Evolutionary conservation across 2,797 vertebrate species (phyloP).

Genomic region (Hephaestus fuliginosus): DNA sequence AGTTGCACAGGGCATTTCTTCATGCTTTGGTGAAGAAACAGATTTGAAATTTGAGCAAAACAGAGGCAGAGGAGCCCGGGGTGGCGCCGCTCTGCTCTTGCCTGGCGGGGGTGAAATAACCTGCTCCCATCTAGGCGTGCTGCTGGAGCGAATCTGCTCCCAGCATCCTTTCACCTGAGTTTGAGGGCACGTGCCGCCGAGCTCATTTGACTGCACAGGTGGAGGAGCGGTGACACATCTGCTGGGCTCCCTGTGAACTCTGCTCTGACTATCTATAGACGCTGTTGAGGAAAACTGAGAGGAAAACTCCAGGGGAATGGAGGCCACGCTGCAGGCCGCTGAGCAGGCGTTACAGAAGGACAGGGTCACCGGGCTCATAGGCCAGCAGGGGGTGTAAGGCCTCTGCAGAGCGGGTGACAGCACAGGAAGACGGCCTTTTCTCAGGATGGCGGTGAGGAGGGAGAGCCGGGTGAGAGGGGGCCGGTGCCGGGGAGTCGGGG

Average conservation of each 20-base stretch:
- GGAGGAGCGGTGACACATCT: slow-evolving; percentile 47
- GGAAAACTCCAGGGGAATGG: slow-evolving; percentile 78
- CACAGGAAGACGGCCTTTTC: slow-evolving; percentile 88
- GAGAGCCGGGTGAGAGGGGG: slow-evolving; percentile 91
- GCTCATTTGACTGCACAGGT: slow-evolving; percentile 28
- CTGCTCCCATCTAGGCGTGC: slow-evolving; percentile 41
- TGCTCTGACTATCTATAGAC: slow-evolving; percentile 61
- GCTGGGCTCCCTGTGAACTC: slow-evolving; percentile 40
- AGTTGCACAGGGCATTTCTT: slow-evolving; percentile 18
- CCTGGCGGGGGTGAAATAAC: slow-evolving; percentile 43
- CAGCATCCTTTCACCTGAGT: slow-evolving; percentile 30
- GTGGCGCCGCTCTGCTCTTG: neutral
- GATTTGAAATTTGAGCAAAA: slow-evolving; percentile 56
- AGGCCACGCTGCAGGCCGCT: slow-evolving; percentile 84
- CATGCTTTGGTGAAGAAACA: slow-evolving; percentile 19
- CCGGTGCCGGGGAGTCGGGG: slow-evolving; percentile 77
- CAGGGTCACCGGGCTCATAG: slow-evolving; percentile 80
- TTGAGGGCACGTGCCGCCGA: slow-evolving; percentile 16
- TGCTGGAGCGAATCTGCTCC: slow-evolving; percentile 27
- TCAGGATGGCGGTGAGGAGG: slow-evolving; percentile 94
- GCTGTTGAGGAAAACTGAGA: slow-evolving; percentile 66
- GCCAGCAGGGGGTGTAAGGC: slow-evolving; percentile 88
- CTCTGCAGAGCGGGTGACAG: slow-evolving; percentile 79
- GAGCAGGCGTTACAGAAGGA: slow-evolving; percentile 84
- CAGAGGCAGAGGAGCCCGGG: slow-evolving; percentile 17